Evolutionary conservation across 2,113 vertebrate genomes (phyloP).

Genomic region (Indicator maculatus): DNA sequence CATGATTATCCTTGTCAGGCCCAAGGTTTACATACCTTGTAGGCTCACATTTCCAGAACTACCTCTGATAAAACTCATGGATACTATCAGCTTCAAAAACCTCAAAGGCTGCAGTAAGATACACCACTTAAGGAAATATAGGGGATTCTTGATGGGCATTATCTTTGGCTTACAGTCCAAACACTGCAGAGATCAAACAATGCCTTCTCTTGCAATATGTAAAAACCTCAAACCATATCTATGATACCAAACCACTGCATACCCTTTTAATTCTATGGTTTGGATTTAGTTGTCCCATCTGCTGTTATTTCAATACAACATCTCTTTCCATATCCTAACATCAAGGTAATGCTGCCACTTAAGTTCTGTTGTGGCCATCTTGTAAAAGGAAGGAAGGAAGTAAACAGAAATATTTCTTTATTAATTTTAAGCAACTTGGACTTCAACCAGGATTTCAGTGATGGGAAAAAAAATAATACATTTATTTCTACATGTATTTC

Average conservation of each 20-base stretch:
- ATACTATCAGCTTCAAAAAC: neutral
- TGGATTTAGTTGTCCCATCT: neutral
- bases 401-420: neutral
- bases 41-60: neutral
- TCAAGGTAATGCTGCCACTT: neutral
- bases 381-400: neutral
- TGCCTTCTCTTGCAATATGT: neutral
- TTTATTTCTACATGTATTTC: neutral
- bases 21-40: neutral
- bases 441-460: neutral
- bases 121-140: neutral
- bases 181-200: neutral
- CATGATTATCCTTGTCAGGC: neutral
- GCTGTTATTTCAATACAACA: neutral
- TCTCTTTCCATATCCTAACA: slow-evolving; percentile 1
- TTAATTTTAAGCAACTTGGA: neutral
- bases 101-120: neutral
- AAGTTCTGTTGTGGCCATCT: neutral
- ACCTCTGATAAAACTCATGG: neutral
- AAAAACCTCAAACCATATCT: neutral
- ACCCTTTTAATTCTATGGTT: neutral
- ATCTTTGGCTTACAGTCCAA: neutral
- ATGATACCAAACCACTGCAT: neutral
- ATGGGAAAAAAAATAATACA: neutral
- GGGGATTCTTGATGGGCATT: neutral